These are phyloP conservation scores for Zaprionus lineosus DNA, from an alignment of 2,888 invertebrate genomes.

Conservation along the genomic window DNA sequence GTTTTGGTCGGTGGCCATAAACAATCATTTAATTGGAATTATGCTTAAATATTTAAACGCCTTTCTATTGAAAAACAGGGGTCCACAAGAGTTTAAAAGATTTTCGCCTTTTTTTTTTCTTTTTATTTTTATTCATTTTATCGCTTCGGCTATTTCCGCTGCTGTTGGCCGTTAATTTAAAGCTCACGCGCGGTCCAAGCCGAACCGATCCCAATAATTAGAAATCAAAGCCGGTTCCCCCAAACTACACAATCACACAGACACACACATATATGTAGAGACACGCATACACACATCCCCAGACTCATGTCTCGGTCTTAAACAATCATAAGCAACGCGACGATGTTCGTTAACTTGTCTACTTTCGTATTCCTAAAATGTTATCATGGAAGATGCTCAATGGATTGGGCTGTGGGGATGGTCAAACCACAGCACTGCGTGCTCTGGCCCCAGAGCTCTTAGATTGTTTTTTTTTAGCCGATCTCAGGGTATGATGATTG, in stretches of 20 bases:
- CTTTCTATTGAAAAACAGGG: constrained; percentile 53
- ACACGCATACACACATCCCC: not conserved
- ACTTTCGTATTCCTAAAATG: constrained; percentile 74
- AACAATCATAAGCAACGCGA: too few relatives aligned
- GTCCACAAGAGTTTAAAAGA: constrained; percentile 17
- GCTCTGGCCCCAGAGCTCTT: constrained; percentile 14
- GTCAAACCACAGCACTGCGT: constrained; percentile 46
- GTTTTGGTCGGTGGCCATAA: constrained; percentile 30
- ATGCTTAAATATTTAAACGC: constrained; percentile 60
- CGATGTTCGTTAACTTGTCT: constrained; percentile 60
- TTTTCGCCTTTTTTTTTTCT: constrained; percentile 42
- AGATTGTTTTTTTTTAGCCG: constrained; percentile 24
- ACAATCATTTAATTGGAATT: constrained; percentile 68
- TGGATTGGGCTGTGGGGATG: too few relatives aligned
- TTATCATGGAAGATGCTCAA: constrained; percentile 60
- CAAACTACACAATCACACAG: constrained; percentile 18
- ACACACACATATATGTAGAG: too few relatives aligned
- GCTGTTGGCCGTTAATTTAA: constrained; percentile 55
- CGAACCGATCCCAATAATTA: constrained; percentile 69
- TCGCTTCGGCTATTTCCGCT: constrained; percentile 74
- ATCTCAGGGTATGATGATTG: constrained; percentile 58
- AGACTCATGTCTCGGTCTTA: too few relatives aligned
- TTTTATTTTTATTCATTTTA: constrained; percentile 71
- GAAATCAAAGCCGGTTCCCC: constrained; percentile 74
- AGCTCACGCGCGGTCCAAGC: constrained; percentile 53